These are phyloP conservation scores for Volucella inflata DNA, from an alignment of 2,888 invertebrate species.

Conservation along the genomic window DNA sequence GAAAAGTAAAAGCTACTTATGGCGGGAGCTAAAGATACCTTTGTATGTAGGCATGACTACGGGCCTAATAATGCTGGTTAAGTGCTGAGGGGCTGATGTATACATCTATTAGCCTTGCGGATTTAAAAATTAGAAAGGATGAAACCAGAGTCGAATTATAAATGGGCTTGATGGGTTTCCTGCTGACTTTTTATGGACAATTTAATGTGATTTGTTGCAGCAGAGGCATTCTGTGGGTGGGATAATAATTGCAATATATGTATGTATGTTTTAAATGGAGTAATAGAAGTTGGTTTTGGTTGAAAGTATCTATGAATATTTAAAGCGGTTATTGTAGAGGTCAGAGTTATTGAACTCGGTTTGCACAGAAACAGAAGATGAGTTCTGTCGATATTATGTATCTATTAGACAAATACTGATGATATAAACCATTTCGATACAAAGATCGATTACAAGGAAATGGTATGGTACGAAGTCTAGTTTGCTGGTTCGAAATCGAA, in stretches of 20 bases:
- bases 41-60: conserved; percentile 47
- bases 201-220: conserved; percentile 69
- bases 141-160: conserved; percentile 61
- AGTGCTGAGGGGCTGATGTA: background rate
- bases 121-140: conserved; percentile 66
- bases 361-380: too few species aligned
- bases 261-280: conserved; percentile 11
- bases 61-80: background rate
- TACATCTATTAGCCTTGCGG: conserved; percentile 55
- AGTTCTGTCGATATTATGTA: too few species aligned
- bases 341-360: too few species aligned
- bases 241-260: conserved; percentile 18
- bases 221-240: background rate
- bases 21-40: conserved; percentile 29
- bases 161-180: conserved; percentile 64
- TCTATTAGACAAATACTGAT: too few species aligned
- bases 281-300: too few species aligned
- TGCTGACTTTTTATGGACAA: conserved; percentile 69
- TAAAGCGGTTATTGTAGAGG: too few species aligned
- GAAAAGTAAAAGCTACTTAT: conserved; percentile 73
- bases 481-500: too few species aligned
- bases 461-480: too few species aligned
- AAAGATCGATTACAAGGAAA: too few species aligned
- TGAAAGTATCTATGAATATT: too few species aligned
- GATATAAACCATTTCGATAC: too few species aligned